Percentiles rank a stretch among this genome's conserved stretches.
Evolutionary conservation across 2,888 invertebrate species (phyloP).

Genomic region (Theodoxus fluviatilis): DNA sequence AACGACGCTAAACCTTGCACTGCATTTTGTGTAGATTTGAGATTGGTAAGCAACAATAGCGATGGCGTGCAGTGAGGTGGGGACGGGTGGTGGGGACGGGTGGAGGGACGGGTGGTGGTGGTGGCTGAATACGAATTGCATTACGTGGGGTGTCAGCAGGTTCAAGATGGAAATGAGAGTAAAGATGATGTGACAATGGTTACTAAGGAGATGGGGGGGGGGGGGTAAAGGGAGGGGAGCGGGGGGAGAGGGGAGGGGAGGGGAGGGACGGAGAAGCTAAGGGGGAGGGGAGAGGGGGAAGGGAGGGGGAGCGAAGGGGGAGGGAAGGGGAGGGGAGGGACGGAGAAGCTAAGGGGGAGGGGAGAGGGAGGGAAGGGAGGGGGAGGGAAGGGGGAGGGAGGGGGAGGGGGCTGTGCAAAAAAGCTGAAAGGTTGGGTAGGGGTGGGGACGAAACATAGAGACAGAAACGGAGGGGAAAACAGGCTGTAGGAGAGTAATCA

Average conservation of each 20-base stretch:
- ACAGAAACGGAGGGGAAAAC: conserved; percentile 16
- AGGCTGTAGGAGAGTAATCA: neutral
- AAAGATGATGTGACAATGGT: too few relatives aligned
- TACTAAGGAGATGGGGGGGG: neutral
- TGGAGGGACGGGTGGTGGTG: too few relatives aligned
- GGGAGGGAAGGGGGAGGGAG: neutral
- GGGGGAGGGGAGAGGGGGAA: conserved; percentile 1
- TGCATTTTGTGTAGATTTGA: too few relatives aligned
- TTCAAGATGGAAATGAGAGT: too few relatives aligned
- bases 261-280: neutral
- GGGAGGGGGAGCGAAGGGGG: neutral
- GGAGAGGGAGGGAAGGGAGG: neutral
- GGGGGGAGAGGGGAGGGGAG: conserved; percentile 5
- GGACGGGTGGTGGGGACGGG: too few relatives aligned
- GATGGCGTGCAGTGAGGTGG: too few relatives aligned
- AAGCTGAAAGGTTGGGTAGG: neutral
- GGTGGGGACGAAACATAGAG: neutral
- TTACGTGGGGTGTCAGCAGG: too few relatives aligned
- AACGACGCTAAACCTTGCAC: too few relatives aligned
- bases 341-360: neutral
- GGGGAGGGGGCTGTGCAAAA: neutral
- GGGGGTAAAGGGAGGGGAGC: neutral
- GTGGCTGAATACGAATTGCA: too few relatives aligned
- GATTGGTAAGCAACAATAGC: too few relatives aligned
- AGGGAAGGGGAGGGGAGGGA: conserved; percentile 9